Percentiles rank a stretch among this genome's conserved stretches.
Evolutionary conservation across 2,888 invertebrate species (phyloP).

Genomic region (Catotricha subobsoleta): DNA sequence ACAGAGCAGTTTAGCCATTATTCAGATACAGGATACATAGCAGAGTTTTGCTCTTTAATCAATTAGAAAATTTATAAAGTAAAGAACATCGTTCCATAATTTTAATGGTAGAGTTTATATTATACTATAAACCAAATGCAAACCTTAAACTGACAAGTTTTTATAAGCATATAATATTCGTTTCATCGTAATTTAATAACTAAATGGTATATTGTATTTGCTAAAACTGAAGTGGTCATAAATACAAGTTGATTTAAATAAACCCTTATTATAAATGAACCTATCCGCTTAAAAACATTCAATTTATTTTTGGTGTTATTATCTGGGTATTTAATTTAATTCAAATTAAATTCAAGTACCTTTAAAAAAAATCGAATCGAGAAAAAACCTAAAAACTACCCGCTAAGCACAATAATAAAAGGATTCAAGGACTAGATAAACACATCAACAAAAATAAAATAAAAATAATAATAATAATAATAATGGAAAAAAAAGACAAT

Average conservation of each 20-base stretch:
- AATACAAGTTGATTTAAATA: background rate
- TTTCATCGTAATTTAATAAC: too few species aligned
- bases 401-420: background rate
- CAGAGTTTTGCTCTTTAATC: too few species aligned
- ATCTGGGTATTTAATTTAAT: too few species aligned
- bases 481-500: too few species aligned
- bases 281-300: constrained; percentile 2
- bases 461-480: background rate
- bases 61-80: too few species aligned
- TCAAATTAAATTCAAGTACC: constrained; percentile 1
- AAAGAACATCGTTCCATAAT: too few species aligned
- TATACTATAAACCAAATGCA: too few species aligned
- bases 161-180: too few species aligned
- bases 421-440: constrained; percentile 4
- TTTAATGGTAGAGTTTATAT: too few species aligned
- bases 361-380: background rate
- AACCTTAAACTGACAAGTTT: too few species aligned
- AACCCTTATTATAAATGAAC: background rate
- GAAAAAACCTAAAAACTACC: background rate
- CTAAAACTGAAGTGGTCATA: background rate
- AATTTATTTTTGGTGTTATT: constrained; percentile 1
- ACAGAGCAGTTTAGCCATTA: too few species aligned
- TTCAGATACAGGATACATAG: too few species aligned
- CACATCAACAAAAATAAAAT: background rate
- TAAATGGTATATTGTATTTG: background rate